phyloP scores from a whole-genome alignment of 2,888 invertebrate genomes.

The Diarsia mendica region DNA sequence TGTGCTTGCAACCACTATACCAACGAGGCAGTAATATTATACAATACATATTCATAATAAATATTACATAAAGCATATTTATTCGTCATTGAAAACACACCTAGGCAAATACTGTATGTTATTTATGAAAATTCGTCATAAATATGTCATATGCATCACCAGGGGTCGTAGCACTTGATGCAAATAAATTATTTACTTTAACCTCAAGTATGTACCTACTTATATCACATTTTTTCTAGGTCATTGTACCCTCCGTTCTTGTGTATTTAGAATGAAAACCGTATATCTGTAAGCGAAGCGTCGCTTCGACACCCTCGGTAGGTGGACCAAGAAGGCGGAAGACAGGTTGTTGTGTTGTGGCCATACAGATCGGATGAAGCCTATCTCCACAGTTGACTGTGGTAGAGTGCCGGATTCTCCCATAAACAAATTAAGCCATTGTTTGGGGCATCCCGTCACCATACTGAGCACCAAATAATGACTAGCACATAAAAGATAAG shows the following conservation, averaged over 20 bases:
- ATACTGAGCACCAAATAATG: no score
- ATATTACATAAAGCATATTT: slow-evolving; percentile 8
- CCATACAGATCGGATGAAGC: background rate
- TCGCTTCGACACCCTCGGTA: background rate
- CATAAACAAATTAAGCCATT: no score
- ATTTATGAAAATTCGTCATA: slow-evolving; percentile 39
- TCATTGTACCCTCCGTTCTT: background rate
- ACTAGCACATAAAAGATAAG: no score
- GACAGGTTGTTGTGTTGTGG: background rate
- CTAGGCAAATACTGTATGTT: slow-evolving; percentile 51
- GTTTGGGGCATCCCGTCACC: no score
- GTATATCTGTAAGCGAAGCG: background rate
- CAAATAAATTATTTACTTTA: slow-evolving; percentile 22
- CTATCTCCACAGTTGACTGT: background rate
- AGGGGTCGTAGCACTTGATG: slow-evolving; percentile 23
- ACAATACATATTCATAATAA: background rate
- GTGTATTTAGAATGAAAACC: background rate
- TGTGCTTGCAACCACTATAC: no score
- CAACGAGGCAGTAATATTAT: slow-evolving; percentile 1
- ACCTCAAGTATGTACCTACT: slow-evolving; percentile 21
- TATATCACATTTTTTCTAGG: slow-evolving; percentile 26
- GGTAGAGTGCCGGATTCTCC: background rate
- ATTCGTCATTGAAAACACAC: slow-evolving; percentile 50
- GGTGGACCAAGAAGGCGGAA: background rate
- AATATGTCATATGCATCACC: slow-evolving; percentile 39